Evolutionary conservation across 2,888 invertebrate genomes (phyloP), one percentile per base, ranked within the genome.

Genomic region (Thalpophila matura): DNA sequence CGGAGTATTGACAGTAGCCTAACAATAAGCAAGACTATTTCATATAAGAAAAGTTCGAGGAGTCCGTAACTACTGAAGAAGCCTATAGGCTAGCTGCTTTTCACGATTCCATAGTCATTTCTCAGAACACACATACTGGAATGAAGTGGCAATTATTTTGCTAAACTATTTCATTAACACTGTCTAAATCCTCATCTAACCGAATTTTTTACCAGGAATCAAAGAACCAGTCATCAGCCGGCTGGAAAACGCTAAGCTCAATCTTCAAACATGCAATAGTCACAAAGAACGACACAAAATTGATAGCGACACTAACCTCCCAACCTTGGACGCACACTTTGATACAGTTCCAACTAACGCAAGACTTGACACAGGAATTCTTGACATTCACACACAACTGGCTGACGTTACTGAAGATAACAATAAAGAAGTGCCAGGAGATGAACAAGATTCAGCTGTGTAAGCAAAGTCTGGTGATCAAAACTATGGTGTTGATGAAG

Each of bases 291-390:
- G 94, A 94, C 53, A 77, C 89, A 1, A 89, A 87, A 50, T 58
- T 95, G 3, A 88, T 91, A 0, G 88, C 89, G 1, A 86, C 81
- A 1, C 80, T 94, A 0, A 92, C 93, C 1, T 90, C 91, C 0
- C 94, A 95, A 70, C 91, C 93, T 0, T 94, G 94, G 94, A 94
- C 92, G 0, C 89, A 91, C 73, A 88, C 86, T 0, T 77, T 95
- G 1, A 86, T 94, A 78, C 87, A 91, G 55, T 95, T 93, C 69
- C 93, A 94, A 86, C 68, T 93, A n/a, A 86, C 91, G 7, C 91
- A 93, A 47, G 86, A 83, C 4, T 68, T 87, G 0, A 88, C 90
- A 0, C 71, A 82, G 6, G 94, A 94, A 65, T 94, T 94, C 68
- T 63, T 94, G 1, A 84, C 84, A 1, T 94, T 93, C 55, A 79